A percentile compares a stretch with the other conserved stretches of the same genome.
Conservation (phyloP, 2,113 vertebrate species). For the Paradisaea rubra region DNA sequence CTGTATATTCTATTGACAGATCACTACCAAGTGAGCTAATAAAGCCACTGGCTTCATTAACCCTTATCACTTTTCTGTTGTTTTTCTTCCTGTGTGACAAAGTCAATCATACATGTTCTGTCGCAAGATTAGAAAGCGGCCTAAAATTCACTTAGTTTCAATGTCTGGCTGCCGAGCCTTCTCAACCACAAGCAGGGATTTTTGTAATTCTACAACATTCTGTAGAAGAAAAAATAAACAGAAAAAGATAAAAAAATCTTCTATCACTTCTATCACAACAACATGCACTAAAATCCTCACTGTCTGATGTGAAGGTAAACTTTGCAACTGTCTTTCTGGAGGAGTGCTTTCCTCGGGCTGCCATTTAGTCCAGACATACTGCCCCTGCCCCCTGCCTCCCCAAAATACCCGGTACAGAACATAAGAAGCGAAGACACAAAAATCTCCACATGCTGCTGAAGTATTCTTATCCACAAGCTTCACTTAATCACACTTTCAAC, state of each 20-base stretch:
- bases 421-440: neutral
- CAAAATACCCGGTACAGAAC: neutral
- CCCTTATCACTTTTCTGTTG: neutral
- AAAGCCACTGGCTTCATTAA: neutral
- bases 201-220: neutral
- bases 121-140: neutral
- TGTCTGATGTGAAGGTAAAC: neutral
- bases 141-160: neutral
- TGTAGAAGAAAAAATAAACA: neutral
- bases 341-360: neutral
- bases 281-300: neutral
- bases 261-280: neutral
- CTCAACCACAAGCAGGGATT: neutral
- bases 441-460: neutral
- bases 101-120: neutral
- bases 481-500: neutral
- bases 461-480: neutral
- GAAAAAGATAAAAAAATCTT: neutral
- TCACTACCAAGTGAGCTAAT: neutral
- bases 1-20: neutral
- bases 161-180: neutral
- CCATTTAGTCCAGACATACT: neutral
- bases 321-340: neutral
- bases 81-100: neutral
- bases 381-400: accelerated